Conservation (phyloP, 2,888 invertebrate genomes). For the Tillus elongatus region DNA sequence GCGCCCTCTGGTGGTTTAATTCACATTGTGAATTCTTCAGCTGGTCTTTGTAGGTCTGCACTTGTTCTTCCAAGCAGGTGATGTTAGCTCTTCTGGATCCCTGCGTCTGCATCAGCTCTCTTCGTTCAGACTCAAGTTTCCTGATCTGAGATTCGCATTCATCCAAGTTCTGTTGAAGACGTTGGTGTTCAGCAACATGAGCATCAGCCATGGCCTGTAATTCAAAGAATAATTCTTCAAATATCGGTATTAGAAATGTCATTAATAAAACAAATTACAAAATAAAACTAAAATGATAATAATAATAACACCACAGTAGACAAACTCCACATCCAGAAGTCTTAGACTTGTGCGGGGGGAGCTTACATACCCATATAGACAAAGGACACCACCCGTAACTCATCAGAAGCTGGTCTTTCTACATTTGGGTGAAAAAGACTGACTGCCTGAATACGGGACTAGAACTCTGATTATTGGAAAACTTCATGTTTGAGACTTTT, state of each 20-base stretch:
- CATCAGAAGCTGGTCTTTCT: too few relatives aligned
- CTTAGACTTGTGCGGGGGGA: too few relatives aligned
- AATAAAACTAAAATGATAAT: too few relatives aligned
- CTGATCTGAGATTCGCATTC: constrained; percentile 46
- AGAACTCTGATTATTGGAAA: too few relatives aligned
- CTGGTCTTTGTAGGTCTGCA: constrained; percentile 46
- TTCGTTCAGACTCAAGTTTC: constrained; percentile 48
- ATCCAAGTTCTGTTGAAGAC: constrained; percentile 43
- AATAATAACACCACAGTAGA: too few relatives aligned
- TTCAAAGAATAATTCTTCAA: too few relatives aligned
- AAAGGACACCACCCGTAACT: too few relatives aligned
- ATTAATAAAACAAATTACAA: constrained; percentile 6
- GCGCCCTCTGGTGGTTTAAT: constrained; percentile 45
- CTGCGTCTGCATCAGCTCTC: constrained; percentile 46
- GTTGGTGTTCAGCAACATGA: constrained; percentile 44
- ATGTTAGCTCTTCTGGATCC: constrained; percentile 46
- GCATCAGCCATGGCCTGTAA: constrained; percentile 32
- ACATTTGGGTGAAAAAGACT: too few relatives aligned
- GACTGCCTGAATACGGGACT: too few relatives aligned
- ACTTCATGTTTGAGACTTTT: too few relatives aligned
- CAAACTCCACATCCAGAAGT: too few relatives aligned
- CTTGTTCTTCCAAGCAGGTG: constrained; percentile 47
- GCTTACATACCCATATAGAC: too few relatives aligned
- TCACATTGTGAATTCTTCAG: constrained; percentile 45
- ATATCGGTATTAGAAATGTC: background rate